phyloP scores from a whole-genome alignment of 2,888 invertebrate species.

The Drosophila meridiana region DNA sequence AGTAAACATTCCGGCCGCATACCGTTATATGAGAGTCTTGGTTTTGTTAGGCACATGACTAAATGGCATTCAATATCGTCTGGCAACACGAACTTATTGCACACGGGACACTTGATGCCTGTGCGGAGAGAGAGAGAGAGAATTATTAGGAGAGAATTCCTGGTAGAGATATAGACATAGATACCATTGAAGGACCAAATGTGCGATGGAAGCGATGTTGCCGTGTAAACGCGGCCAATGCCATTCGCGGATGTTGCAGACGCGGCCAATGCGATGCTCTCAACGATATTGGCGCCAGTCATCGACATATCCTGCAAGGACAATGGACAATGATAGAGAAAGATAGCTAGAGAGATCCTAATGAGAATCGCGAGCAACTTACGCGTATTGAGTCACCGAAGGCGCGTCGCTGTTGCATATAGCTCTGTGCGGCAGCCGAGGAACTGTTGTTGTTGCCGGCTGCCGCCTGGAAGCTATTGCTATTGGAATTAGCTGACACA shows the following conservation, averaged over 20 bases:
- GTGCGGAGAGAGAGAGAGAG: constrained; percentile 55
- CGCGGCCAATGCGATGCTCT: constrained; percentile 83
- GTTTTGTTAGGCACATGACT: constrained; percentile 99
- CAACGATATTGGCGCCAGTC: constrained; percentile 83
- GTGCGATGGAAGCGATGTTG: constrained; percentile 95
- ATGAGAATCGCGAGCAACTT: constrained; percentile 32
- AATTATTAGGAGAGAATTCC: neutral
- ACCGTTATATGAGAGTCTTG: constrained; percentile 99
- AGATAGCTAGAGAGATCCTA: neutral
- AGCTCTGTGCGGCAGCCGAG: constrained; percentile 63
- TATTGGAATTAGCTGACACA: constrained; percentile 68
- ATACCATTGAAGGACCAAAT: constrained; percentile 96
- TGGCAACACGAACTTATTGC: constrained; percentile 98
- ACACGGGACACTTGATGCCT: constrained; percentile 99
- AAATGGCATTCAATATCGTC: constrained; percentile 99
- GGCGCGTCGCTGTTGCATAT: constrained; percentile 73
- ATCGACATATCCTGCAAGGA: constrained; percentile 74
- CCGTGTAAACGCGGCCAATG: constrained; percentile 92
- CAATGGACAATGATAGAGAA: neutral
- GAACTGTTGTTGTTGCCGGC: constrained; percentile 74
- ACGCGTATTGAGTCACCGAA: constrained; percentile 76
- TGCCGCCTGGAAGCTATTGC: constrained; percentile 62
- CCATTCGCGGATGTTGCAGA: constrained; percentile 84
- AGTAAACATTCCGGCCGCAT: constrained; percentile 63
- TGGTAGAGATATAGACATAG: constrained; percentile 71